These are phyloP conservation scores for Hucho hucho DNA, from an alignment of 2,113 vertebrate genomes.

Conservation along the genomic window DNA sequence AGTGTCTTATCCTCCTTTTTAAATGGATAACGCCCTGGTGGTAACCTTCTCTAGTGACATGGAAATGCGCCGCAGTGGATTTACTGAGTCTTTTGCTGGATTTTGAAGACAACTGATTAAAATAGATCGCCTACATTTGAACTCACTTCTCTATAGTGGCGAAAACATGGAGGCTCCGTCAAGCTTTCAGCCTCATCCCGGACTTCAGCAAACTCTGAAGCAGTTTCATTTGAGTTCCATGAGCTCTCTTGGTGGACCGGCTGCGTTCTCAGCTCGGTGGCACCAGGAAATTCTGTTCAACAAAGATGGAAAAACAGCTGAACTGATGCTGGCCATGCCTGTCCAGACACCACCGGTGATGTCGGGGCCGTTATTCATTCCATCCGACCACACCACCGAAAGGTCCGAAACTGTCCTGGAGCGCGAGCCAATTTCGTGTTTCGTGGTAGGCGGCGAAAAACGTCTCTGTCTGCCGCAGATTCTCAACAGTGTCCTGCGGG, in stretches of 20 bases:
- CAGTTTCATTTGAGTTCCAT: slow-evolving; percentile 98
- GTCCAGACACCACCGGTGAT: slow-evolving; percentile 85
- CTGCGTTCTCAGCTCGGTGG: slow-evolving; percentile 97
- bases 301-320: slow-evolving; percentile 86
- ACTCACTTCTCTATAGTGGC: slow-evolving; percentile 24
- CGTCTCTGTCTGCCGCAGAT: slow-evolving; percentile 96
- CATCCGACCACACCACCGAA: slow-evolving; percentile 94
- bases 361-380: slow-evolving; percentile 94
- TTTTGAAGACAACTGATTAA: slow-evolving; percentile 49
- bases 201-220: slow-evolving; percentile 97
- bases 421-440: slow-evolving; percentile 96
- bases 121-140: slow-evolving; percentile 38
- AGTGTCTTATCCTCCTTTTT: slow-evolving; percentile 48
- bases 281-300: slow-evolving; percentile 88
- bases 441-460: slow-evolving; percentile 98
- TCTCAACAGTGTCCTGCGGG: slow-evolving; percentile 95
- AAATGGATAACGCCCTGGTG: slow-evolving; percentile 65
- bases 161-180: slow-evolving; percentile 81
- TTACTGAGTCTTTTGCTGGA: slow-evolving; percentile 57
- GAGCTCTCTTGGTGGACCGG: slow-evolving; percentile 95
- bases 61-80: slow-evolving; percentile 52
- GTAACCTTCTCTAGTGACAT: slow-evolving; percentile 68
- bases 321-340: slow-evolving; percentile 77
- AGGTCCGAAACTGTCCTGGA: slow-evolving; percentile 97
- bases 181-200: slow-evolving; percentile 95